These are phyloP conservation scores for Tromatobia lineatoria DNA, from an alignment of 2,888 invertebrate species.

Conservation along the genomic window DNA sequence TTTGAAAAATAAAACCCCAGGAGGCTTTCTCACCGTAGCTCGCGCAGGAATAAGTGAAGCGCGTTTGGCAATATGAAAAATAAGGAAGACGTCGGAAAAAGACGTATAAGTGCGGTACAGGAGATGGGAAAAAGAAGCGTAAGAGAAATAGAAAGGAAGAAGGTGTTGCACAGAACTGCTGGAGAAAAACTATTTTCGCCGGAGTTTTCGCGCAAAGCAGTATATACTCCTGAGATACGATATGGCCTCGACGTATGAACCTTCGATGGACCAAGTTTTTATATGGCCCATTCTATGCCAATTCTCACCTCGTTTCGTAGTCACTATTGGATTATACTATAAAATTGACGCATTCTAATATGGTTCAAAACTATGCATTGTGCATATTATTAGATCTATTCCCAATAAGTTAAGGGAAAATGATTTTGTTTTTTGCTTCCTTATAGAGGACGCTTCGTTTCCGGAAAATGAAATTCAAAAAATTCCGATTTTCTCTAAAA, in stretches of 20 bases:
- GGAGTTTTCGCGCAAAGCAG: constrained; percentile 42
- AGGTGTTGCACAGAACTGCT: constrained; percentile 44
- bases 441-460: too few relatives aligned
- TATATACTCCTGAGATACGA: constrained; percentile 34
- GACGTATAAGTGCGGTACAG: constrained; percentile 44
- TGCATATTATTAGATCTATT: too few relatives aligned
- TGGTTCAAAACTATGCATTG: too few relatives aligned
- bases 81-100: constrained; percentile 64
- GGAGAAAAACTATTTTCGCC: constrained; percentile 60
- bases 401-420: too few relatives aligned
- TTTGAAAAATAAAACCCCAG: constrained; percentile 61
- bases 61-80: constrained; percentile 76
- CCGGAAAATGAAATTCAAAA: too few relatives aligned
- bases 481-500: too few relatives aligned
- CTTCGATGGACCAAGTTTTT: constrained; percentile 60
- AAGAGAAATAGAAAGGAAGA: constrained; percentile 44
- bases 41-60: constrained; percentile 69
- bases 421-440: too few relatives aligned
- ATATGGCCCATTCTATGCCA: not conserved
- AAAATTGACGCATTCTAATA: too few relatives aligned
- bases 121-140: constrained; percentile 50
- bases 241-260: constrained; percentile 57
- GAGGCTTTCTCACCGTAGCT: constrained; percentile 47
- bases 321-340: too few relatives aligned
- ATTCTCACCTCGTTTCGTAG: too few relatives aligned